A percentile compares a stretch with the other conserved stretches of the same genome.
Evolutionary conservation across 2,113 vertebrate genomes (phyloP).

Genomic region (Ardeotis arabs): DNA sequence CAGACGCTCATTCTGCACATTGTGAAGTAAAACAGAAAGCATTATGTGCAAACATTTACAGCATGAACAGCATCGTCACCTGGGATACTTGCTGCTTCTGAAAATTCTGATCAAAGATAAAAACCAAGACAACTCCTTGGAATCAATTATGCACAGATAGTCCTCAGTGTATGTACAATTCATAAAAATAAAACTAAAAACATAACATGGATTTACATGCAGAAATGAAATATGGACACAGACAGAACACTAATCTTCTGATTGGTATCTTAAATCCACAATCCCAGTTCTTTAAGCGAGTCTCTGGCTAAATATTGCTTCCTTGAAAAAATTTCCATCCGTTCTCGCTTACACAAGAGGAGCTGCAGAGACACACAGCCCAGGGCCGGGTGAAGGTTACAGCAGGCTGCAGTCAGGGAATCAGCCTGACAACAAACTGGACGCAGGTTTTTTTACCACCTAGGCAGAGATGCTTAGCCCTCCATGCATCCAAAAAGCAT

Average conservation of each 20-base stretch:
- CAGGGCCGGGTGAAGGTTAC: background rate
- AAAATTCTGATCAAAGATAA: constrained; percentile 66
- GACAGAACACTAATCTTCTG: constrained; percentile 17
- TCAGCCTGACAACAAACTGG: background rate
- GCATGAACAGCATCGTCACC: constrained; percentile 22
- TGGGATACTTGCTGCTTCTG: constrained; percentile 54
- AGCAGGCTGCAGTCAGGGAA: background rate
- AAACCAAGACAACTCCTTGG: constrained; percentile 50
- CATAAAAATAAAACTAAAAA: constrained; percentile 44
- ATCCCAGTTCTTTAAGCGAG: rapidly evolving
- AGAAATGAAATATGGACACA: constrained; percentile 29
- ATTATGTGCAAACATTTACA: constrained; percentile 53
- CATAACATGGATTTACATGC: constrained; percentile 15
- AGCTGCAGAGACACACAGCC: background rate
- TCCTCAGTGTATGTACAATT: constrained; percentile 5
- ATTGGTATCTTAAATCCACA: constrained; percentile 14
- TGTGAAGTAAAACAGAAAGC: constrained; percentile 40
- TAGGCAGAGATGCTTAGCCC: background rate
- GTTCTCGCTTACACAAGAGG: rapidly evolving
- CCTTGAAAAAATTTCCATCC: background rate
- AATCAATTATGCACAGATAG: constrained; percentile 61
- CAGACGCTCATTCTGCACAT: constrained; percentile 5
- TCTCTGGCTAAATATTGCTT: background rate
- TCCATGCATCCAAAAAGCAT: background rate
- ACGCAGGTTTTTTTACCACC: rapidly evolving